A percentile compares a stretch with the other conserved stretches of the same genome.
phyloP scores from a whole-genome alignment of 37 sponge, comb jelly and placozoan genomes.

The Diacarnus erythraeanus region DNA sequence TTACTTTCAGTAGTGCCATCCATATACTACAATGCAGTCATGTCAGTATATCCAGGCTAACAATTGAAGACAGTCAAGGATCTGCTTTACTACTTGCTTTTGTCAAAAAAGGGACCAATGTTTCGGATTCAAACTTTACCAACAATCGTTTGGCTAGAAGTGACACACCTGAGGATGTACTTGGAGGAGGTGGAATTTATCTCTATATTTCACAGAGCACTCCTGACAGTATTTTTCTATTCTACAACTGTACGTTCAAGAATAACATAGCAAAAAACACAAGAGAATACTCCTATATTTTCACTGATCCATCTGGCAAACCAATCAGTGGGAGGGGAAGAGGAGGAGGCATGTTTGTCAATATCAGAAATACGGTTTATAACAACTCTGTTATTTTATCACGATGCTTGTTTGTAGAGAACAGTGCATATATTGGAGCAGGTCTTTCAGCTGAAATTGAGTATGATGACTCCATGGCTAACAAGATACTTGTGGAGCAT shows the following conservation, averaged over 20 bases:
- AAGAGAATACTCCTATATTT: background rate
- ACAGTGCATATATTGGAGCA: constrained; percentile 13
- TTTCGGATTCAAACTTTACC: too few species aligned
- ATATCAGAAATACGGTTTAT: background rate
- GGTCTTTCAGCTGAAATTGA: constrained; percentile 9
- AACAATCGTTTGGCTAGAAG: too few species aligned
- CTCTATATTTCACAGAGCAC: too few species aligned
- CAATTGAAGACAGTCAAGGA: background rate
- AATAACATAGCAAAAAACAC: background rate
- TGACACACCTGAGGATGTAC: background rate
- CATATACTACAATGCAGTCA: too few species aligned
- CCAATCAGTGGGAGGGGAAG: background rate
- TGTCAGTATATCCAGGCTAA: background rate
- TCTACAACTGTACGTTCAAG: too few species aligned
- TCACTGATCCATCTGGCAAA: background rate
- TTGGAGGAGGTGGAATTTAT: constrained; percentile 1
- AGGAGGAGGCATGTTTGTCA: constrained; percentile 1
- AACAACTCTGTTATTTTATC: background rate
- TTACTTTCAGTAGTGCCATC: background rate
- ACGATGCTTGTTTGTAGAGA: background rate
- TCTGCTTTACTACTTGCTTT: background rate
- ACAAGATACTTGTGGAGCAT: background rate
- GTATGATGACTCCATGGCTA: background rate
- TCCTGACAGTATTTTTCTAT: too few species aligned
- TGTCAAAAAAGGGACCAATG: background rate